phyloP scores from a whole-genome alignment of 2,113 vertebrate genomes.

The Corvus hawaiiensis region DNA sequence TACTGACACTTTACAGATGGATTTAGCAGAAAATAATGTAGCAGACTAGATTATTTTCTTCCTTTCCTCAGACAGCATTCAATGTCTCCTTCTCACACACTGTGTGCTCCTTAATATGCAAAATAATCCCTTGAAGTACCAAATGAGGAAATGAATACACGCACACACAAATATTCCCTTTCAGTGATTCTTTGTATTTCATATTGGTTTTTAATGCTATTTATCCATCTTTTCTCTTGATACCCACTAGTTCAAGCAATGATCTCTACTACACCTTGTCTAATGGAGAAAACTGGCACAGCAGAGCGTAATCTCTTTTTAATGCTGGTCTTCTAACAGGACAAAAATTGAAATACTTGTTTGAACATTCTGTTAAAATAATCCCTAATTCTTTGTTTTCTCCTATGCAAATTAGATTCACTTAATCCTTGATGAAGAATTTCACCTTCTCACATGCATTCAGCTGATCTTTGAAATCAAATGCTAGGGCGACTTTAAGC shows the following conservation, averaged over 20 bases:
- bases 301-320: neutral
- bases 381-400: neutral
- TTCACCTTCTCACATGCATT: neutral
- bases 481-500: neutral
- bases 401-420: neutral
- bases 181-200: neutral
- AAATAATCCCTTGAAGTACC: neutral
- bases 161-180: neutral
- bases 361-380: neutral
- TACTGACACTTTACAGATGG: neutral
- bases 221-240: neutral
- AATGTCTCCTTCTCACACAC: neutral
- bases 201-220: neutral
- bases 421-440: neutral
- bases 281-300: neutral
- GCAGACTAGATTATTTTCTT: neutral
- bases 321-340: neutral
- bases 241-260: neutral
- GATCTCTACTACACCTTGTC: neutral
- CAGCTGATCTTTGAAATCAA: neutral
- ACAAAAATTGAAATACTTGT: neutral
- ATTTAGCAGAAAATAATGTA: neutral
- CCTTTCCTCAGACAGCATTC: neutral
- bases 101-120: neutral
- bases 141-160: neutral